Conservation (phyloP, 1,140 invertebrate species). For the Dysdera silvatica region DNA sequence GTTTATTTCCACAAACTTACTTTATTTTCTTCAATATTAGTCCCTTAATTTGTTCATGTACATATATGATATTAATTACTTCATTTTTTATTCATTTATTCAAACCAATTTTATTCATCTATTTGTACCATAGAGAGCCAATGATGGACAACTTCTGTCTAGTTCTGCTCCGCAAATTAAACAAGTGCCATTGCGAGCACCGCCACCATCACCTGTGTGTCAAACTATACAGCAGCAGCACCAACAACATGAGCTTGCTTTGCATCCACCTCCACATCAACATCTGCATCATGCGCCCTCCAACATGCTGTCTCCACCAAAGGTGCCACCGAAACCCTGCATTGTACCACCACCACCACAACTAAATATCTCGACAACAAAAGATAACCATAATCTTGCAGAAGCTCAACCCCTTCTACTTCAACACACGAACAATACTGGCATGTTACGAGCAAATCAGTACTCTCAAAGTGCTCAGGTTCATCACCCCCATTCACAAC, state of each 20-base stretch:
- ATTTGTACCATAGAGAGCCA: not conserved
- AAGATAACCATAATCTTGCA: slow-evolving; percentile 9
- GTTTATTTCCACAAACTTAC: too few relatives aligned
- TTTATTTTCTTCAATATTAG: too few relatives aligned
- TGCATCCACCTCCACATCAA: slow-evolving; percentile 9
- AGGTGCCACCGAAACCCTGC: slow-evolving; percentile 1
- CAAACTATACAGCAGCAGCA: slow-evolving; percentile 4
- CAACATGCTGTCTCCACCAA: too few relatives aligned
- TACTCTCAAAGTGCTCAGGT: slow-evolving; percentile 10
- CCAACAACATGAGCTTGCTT: not conserved
- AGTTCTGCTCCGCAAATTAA: not conserved
- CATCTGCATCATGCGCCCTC: not conserved
- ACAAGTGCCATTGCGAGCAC: not conserved
- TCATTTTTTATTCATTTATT: not conserved
- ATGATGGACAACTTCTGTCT: not conserved
- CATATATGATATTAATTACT: too few relatives aligned
- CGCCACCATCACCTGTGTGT: slow-evolving; percentile 17
- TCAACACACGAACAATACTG: not conserved
- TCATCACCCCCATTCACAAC: slow-evolving; percentile 4
- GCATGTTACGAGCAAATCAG: not conserved
- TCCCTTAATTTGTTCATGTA: too few relatives aligned
- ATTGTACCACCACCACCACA: slow-evolving; percentile 6
- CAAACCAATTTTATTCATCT: not conserved
- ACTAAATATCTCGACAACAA: too few relatives aligned
- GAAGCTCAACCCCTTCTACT: slow-evolving; percentile 4